These are phyloP conservation scores for Daubentonia madagascariensis DNA, from an alignment of 2,113 vertebrate species.

Conservation along the genomic window DNA sequence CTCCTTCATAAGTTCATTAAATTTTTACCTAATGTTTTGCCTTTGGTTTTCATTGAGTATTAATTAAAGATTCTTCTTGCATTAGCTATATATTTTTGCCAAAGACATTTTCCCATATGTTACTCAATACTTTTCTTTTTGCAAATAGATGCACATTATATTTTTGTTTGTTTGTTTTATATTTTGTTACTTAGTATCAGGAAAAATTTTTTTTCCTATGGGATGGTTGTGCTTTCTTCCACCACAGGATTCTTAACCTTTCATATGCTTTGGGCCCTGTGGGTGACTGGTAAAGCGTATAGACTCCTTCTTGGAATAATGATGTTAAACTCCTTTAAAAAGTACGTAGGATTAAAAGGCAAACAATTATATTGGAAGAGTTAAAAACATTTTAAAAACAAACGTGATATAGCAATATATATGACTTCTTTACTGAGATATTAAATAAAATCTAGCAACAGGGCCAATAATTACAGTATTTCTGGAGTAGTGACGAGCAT, in stretches of 20 bases:
- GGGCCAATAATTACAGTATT: neutral
- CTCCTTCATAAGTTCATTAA: neutral
- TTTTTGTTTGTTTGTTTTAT: neutral
- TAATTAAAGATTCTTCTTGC: neutral
- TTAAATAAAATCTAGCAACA: neutral
- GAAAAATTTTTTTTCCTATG: neutral
- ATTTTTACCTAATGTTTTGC: neutral
- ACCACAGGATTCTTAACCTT: neutral
- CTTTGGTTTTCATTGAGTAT: neutral
- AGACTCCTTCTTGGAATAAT: neutral
- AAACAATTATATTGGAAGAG: neutral
- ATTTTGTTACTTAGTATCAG: neutral
- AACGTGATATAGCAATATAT: neutral
- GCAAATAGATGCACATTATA: neutral
- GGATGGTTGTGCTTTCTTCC: neutral
- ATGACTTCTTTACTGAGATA: neutral
- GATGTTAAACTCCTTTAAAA: neutral
- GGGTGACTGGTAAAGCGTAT: neutral
- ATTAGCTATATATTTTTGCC: neutral
- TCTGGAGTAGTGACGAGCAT: neutral
- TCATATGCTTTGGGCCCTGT: neutral
- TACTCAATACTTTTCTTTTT: neutral
- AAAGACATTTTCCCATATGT: neutral
- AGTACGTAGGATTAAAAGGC: neutral
- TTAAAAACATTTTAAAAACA: neutral